Conservation (phyloP, 92 coral and sea anemone genomes). For the Epizoanthus ramosus region DNA sequence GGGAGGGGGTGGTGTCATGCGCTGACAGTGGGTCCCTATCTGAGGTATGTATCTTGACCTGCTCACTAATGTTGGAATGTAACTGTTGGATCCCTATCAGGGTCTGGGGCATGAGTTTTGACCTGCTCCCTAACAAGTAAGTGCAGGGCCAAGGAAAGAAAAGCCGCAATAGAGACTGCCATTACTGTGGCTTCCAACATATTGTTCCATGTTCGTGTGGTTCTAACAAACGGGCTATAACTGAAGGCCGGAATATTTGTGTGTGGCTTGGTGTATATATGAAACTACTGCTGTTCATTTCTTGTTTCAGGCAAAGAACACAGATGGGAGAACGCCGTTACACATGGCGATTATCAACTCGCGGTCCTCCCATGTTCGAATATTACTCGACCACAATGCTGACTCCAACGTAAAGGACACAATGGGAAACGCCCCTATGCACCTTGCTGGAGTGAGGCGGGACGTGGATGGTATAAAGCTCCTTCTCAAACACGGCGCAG, state of each 20-base stretch:
- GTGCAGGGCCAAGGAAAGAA: no score
- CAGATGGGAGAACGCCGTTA: constrained; percentile 11
- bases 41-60: no score
- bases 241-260: not conserved
- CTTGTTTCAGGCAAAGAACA: constrained; percentile 15
- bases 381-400: constrained; percentile 15
- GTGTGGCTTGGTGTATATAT: no score
- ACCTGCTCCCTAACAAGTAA: no score
- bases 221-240: not conserved
- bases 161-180: no score
- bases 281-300: not conserved
- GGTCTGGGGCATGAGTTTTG: no score
- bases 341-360: not conserved
- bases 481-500: constrained; percentile 24
- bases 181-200: no score
- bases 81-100: no score
- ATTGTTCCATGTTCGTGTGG: not conserved
- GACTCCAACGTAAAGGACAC: constrained; percentile 20
- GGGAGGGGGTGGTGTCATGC: no score
- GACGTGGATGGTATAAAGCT: not conserved
- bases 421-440: constrained; percentile 5
- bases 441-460: constrained; percentile 18
- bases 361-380: constrained; percentile 6
- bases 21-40: no score
- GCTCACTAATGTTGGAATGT: no score